Base-by-base conservation (phyloP, 2,113 vertebrate species). In the Microcebus jonahi region DNA sequence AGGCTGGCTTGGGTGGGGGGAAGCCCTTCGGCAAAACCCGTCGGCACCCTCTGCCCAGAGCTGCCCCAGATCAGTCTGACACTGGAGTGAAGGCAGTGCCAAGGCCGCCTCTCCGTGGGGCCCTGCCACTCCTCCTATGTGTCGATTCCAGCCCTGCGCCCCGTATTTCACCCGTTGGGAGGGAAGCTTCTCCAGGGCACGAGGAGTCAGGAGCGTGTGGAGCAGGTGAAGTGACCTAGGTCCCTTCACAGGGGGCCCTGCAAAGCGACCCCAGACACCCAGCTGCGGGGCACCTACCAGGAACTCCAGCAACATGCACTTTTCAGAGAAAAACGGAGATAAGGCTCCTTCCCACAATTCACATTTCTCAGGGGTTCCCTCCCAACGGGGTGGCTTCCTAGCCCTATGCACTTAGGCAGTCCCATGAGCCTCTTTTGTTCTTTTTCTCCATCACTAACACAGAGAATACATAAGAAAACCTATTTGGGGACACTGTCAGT, bases 1-100 rank as follows among this genome's bases (percentile, higher is more conserved):
- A 25, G 36, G 5, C 34, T 0, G 6, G n/a, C 15, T 34, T 0
- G 39, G 70, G 11, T 0, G 36, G 23, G 20, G 23, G 34, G 29
- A 55, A 48, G 63, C 39, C 25, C 45, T 50, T 42, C 36, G 31
- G 15, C 25, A 53, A 39, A 27, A 2, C 15, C 50, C 10, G 1
- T 36, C 2, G 6, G 50, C 31, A 1, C 31, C 23, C 21, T 79
- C 29, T 8, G 15, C 65, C 70, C 31, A 8, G 8, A 29, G 20
- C 67, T 5, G 5, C 8, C 25, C 14, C 25, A 0, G 79, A 45
- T 4, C 34, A 17, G 6, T 2, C 21, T 42, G n/a, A 29, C 29
- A 13, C 2, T 17, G 53, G 76, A 65, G 34, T 25, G 8, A 21
- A 29, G 25, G 18, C 6, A 4, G 17, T 6, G 34, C 13, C 7